Conservation (phyloP, 2,113 vertebrate species). For the Gymnocephalus cernua region DNA sequence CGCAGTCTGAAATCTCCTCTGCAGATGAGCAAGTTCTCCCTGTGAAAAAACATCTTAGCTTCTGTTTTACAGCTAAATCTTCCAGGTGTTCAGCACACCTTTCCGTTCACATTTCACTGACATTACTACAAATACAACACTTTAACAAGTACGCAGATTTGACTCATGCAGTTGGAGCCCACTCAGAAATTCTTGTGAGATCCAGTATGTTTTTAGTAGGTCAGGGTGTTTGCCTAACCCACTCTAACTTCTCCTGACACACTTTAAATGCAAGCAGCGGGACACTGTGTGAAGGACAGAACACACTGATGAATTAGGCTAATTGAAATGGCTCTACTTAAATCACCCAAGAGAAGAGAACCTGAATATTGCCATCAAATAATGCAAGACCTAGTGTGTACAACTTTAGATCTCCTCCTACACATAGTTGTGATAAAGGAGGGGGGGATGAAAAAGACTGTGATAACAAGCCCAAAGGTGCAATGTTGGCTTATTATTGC, state of each 20-base stretch:
- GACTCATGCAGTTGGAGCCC: background rate
- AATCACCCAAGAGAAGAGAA: constrained; percentile 77
- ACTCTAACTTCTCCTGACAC: constrained; percentile 79
- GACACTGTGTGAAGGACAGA: constrained; percentile 73
- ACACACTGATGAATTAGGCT: constrained; percentile 78
- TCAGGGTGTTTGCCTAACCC: constrained; percentile 75
- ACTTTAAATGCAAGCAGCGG: constrained; percentile 75
- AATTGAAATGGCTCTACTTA: constrained; percentile 77
- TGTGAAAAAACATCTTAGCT: constrained; percentile 16
- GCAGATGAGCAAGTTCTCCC: constrained; percentile 31
- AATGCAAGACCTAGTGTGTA: constrained; percentile 37
- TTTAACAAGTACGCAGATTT: background rate
- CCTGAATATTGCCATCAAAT: constrained; percentile 57
- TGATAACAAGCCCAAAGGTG: background rate
- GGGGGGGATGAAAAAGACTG: background rate
- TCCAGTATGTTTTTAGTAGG: constrained; percentile 73
- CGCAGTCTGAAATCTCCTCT: constrained; percentile 36
- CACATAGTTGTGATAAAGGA: background rate
- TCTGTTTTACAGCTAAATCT: background rate
- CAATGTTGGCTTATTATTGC: background rate
- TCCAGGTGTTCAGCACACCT: background rate
- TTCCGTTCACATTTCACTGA: background rate
- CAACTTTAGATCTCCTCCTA: background rate
- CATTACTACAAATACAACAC: background rate
- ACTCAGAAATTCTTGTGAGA: constrained; percentile 31